Conservation (phyloP, 2,888 invertebrate genomes). For the Agriopis leucophaearia region DNA sequence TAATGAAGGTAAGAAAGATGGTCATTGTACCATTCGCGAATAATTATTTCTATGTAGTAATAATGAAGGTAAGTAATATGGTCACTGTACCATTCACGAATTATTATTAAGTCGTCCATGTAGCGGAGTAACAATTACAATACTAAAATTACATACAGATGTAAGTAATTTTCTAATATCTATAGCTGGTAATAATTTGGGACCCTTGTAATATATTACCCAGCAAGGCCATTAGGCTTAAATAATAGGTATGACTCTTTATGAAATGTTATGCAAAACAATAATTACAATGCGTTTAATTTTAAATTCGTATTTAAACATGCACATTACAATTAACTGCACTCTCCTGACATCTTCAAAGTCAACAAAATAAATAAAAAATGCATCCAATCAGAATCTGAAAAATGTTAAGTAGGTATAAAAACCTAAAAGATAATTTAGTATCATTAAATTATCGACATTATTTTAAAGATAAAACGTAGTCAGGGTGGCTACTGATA, state of each 20-base stretch:
- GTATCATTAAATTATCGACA: background rate
- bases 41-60: background rate
- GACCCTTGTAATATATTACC: too few species aligned
- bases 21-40: background rate
- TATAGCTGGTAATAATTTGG: too few species aligned
- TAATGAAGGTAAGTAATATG: too few species aligned
- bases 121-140: too few species aligned
- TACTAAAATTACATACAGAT: too few species aligned
- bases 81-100: too few species aligned
- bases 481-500: background rate
- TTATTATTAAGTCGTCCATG: too few species aligned
- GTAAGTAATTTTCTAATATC: too few species aligned
- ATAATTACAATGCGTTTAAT: background rate
- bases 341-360: background rate
- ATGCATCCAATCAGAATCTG: background rate
- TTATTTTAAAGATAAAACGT: background rate
- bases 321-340: constrained; percentile 1
- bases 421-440: background rate
- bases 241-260: background rate
- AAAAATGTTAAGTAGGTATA: background rate
- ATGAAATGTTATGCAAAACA: background rate
- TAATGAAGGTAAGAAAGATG: too few species aligned
- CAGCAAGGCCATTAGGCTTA: too few species aligned
- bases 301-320: background rate
- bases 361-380: background rate